A percentile compares a stretch with the other conserved stretches of the same genome.
Conservation (phyloP, 2,113 vertebrate genomes). For the Toxotes jaculatrix region DNA sequence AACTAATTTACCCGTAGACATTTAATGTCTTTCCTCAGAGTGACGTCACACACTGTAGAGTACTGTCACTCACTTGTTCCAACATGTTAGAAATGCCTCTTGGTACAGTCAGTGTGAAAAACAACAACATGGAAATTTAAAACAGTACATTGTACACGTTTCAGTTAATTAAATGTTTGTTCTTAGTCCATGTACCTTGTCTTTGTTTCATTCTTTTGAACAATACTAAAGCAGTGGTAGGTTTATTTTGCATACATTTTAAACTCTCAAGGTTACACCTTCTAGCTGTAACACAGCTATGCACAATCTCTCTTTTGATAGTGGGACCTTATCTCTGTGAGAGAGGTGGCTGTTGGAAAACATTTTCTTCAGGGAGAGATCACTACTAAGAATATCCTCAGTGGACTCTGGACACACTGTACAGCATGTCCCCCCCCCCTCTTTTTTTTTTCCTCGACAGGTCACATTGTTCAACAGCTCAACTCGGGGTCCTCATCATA, state of each 20-base stretch:
- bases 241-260: not conserved
- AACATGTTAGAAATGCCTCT: not conserved
- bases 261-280: not conserved
- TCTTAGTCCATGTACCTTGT: not conserved
- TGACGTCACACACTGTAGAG: not conserved
- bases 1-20: not conserved
- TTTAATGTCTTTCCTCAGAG: not conserved
- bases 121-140: not conserved
- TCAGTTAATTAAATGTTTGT: not conserved
- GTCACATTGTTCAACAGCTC: not conserved
- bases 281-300: not conserved
- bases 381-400: too few relatives aligned
- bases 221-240: not conserved
- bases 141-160: too few relatives aligned
- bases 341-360: not conserved
- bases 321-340: not conserved
- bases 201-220: not conserved
- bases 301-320: not conserved
- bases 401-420: too few relatives aligned
- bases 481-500: conserved; percentile 2
- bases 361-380: not conserved
- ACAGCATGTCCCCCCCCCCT: too few relatives aligned
- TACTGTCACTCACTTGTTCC: not conserved
- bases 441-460: too few relatives aligned
- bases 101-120: not conserved